Evolutionary conservation across 2,888 invertebrate species (phyloP).

Genomic region (Xestia xanthographa): DNA sequence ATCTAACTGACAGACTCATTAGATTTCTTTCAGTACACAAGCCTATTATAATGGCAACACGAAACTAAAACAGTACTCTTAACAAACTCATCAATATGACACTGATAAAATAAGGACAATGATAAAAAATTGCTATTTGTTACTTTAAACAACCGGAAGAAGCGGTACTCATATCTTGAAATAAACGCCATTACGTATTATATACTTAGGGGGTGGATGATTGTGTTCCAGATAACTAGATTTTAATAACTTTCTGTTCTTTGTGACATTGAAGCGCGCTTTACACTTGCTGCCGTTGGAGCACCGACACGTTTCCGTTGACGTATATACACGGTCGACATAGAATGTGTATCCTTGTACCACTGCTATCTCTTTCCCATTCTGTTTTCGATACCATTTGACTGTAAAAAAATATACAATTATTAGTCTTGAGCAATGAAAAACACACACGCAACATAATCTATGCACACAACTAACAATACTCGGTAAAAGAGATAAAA

Average conservation of each 20-base stretch:
- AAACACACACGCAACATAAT: too few relatives aligned
- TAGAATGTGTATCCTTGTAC: conserved; percentile 72
- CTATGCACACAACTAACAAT: too few relatives aligned
- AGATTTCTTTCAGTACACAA: too few relatives aligned
- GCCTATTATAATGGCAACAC: too few relatives aligned
- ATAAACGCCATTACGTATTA: conserved; percentile 27
- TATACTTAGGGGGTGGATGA: conserved; percentile 20
- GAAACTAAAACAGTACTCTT: too few relatives aligned
- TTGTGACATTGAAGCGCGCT: conserved; percentile 38
- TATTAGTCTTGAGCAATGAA: too few relatives aligned
- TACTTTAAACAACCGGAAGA: too few relatives aligned
- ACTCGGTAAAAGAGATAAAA: neutral
- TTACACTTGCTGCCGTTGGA: conserved; percentile 5
- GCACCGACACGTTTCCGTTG: too few relatives aligned
- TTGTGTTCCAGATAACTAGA: conserved; percentile 28
- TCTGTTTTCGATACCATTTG: conserved; percentile 53
- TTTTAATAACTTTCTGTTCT: conserved; percentile 8
- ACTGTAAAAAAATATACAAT: conserved; percentile 25
- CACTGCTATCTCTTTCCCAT: conserved; percentile 69
- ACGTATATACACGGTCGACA: too few relatives aligned
- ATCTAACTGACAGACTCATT: too few relatives aligned
- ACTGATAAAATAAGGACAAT: too few relatives aligned
- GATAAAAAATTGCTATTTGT: too few relatives aligned
- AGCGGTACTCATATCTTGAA: neutral
- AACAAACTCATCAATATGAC: neutral